A percentile compares a stretch with the other conserved stretches of the same genome.
Evolutionary conservation across 2,797 vertebrate genomes (phyloP).

Genomic region (Sebastes diaconus): DNA sequence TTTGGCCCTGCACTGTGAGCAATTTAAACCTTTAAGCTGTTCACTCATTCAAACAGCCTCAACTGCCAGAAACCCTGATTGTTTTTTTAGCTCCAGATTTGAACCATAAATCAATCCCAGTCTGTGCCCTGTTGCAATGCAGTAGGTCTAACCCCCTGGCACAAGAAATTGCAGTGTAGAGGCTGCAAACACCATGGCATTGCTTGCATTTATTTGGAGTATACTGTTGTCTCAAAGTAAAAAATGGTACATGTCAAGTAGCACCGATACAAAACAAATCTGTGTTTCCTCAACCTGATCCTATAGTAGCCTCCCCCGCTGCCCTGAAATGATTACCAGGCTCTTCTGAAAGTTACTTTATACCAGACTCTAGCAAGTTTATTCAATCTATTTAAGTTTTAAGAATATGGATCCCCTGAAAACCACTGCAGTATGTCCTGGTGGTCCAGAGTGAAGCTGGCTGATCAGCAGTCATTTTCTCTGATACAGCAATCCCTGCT

Average conservation of each 20-base stretch:
- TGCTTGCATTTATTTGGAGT: not conserved
- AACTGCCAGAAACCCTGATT: not conserved
- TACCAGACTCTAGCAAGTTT: not conserved
- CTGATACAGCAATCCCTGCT: conserved; percentile 52
- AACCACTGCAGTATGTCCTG: conserved; percentile 1
- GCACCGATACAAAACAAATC: not conserved
- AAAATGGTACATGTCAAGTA: not conserved
- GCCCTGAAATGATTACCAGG: conserved; percentile 20
- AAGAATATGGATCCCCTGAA: conserved; percentile 1
- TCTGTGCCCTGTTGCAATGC: not conserved
- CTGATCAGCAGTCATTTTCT: conserved; percentile 45
- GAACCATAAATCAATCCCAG: not conserved
- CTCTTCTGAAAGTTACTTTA: conserved; percentile 35
- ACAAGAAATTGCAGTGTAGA: not conserved
- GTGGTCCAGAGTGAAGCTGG: conserved; percentile 33
- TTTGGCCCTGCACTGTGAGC: not conserved
- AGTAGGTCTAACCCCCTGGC: not conserved
- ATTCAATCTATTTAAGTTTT: not conserved
- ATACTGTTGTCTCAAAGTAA: not conserved
- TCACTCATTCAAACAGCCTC: not conserved
- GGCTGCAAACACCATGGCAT: not conserved
- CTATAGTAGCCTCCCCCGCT: not conserved
- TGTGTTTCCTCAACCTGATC: not conserved
- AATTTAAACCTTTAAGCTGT: not conserved
- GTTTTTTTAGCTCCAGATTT: not conserved